Conservation (phyloP, 2,797 vertebrate genomes). For the Notoglanidium macrostoma region DNA sequence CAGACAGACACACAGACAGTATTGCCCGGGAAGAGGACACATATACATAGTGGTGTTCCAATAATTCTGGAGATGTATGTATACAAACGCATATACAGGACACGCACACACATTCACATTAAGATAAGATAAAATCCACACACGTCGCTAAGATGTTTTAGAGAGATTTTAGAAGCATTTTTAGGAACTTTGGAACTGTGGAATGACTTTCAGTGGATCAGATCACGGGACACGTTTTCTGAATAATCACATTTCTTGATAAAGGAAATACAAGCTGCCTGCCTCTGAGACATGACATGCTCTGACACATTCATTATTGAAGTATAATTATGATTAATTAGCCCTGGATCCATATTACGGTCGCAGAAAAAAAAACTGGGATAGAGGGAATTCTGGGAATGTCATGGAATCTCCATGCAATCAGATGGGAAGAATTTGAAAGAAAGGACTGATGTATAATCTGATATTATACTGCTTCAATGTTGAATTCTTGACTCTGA, state of each 20-base stretch:
- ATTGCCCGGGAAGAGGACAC: background rate
- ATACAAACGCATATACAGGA: background rate
- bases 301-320: constrained; percentile 69
- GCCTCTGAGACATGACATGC: constrained; percentile 61
- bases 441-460: background rate
- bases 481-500: background rate
- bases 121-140: background rate
- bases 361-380: constrained; percentile 56
- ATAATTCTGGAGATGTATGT: background rate
- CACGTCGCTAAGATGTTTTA: background rate
- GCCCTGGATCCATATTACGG: constrained; percentile 69
- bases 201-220: background rate
- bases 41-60: background rate
- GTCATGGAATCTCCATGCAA: constrained; percentile 58
- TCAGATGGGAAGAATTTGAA: constrained; percentile 34
- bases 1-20: background rate
- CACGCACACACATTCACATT: background rate
- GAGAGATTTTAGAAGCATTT: background rate
- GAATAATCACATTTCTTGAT: constrained; percentile 67
- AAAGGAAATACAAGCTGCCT: constrained; percentile 65
- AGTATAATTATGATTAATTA: constrained; percentile 79
- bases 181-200: background rate
- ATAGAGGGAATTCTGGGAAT: constrained; percentile 59
- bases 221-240: constrained; percentile 18
- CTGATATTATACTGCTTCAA: background rate